phyloP scores from a whole-genome alignment of 2,888 invertebrate genomes.

The Drosophila longiperda region DNA sequence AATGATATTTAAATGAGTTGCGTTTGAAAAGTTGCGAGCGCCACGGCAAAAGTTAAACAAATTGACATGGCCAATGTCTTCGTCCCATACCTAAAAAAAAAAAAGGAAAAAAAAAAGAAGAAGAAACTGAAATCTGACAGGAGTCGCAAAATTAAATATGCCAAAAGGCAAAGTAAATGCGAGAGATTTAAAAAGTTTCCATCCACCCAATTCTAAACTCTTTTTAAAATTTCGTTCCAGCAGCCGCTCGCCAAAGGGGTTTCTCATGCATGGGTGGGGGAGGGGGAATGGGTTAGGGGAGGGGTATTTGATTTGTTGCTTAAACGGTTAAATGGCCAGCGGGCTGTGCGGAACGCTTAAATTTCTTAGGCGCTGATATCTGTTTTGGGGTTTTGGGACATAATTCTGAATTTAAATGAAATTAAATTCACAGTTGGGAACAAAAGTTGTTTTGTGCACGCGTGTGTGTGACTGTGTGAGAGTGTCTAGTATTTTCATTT shows the following conservation, averaged over 20 bases:
- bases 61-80: slow-evolving; percentile 63
- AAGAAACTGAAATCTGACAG: slow-evolving; percentile 53
- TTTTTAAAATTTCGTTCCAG: slow-evolving; percentile 35
- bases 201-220: slow-evolving; percentile 56
- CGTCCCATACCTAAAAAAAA: background rate
- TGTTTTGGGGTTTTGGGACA: background rate
- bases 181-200: slow-evolving; percentile 56
- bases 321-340: slow-evolving; percentile 58
- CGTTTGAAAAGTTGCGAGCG: slow-evolving; percentile 69
- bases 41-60: slow-evolving; percentile 44
- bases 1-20: slow-evolving; percentile 79
- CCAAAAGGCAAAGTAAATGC: slow-evolving; percentile 66
- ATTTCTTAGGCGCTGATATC: slow-evolving; percentile 13
- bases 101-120: background rate
- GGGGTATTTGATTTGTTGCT: slow-evolving; percentile 44
- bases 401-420: slow-evolving; percentile 56
- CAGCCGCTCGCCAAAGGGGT: background rate
- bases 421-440: slow-evolving; percentile 60
- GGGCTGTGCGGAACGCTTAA: slow-evolving; percentile 36
- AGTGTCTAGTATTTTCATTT: slow-evolving; percentile 68
- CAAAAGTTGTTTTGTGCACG: slow-evolving; percentile 61
- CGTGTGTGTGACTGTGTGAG: background rate
- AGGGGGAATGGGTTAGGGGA: background rate
- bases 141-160: slow-evolving; percentile 72
- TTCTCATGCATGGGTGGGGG: background rate